These are phyloP conservation scores for Macrobrachium rosenbergii DNA, from an alignment of 1,140 invertebrate genomes.

Conservation along the genomic window DNA sequence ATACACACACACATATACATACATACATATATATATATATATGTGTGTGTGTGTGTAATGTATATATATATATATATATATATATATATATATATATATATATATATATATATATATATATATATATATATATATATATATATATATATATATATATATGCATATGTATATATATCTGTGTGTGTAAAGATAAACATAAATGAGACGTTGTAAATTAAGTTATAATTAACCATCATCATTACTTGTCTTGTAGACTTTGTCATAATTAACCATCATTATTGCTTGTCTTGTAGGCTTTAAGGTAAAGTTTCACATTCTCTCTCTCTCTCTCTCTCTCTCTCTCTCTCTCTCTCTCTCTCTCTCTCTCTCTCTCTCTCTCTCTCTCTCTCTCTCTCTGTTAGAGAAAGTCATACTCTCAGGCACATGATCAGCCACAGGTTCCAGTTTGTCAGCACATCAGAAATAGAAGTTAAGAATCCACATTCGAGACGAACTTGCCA, in stretches of 20 bases:
- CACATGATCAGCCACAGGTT: not conserved
- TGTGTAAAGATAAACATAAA: not conserved
- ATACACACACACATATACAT: not conserved
- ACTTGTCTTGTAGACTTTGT: too few relatives aligned
- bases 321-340: slow-evolving; percentile 22
- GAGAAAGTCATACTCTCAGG: not conserved
- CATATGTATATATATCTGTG: not conserved
- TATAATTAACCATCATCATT: too few relatives aligned
- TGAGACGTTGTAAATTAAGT: too few relatives aligned
- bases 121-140: not conserved
- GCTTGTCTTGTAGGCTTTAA: too few relatives aligned
- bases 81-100: slow-evolving; percentile 3
- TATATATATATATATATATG: not conserved
- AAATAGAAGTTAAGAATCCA: too few relatives aligned
- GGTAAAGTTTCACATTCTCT: not conserved
- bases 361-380: slow-evolving; percentile 14
- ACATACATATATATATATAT: not conserved
- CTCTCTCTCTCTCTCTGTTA: not conserved
- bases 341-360: slow-evolving; percentile 36
- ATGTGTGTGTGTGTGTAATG: too few relatives aligned
- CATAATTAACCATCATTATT: too few relatives aligned
- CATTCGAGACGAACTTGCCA: too few relatives aligned
- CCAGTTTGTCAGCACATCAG: not conserved
- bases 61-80: not conserved
- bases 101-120: slow-evolving; percentile 17